Evolutionary conservation across 2,113 vertebrate genomes (phyloP).

Genomic region (Numida meleagris): DNA sequence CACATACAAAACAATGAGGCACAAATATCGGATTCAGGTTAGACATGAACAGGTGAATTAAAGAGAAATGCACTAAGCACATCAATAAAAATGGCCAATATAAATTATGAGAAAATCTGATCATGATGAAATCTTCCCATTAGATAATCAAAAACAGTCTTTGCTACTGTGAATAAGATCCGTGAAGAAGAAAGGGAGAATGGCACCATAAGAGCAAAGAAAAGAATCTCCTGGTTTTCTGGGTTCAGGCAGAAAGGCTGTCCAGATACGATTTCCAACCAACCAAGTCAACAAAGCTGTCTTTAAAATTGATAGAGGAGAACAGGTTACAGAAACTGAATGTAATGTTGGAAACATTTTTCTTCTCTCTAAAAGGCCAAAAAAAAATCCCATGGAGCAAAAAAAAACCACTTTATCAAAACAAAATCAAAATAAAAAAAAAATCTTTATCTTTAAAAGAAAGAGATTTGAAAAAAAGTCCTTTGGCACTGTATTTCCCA

Average conservation of each 20-base stretch:
- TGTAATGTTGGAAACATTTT: not conserved
- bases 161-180: not conserved
- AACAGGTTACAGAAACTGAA: not conserved
- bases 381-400: not conserved
- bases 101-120: not conserved
- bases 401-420: too few species aligned
- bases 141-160: not conserved
- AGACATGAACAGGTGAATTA: not conserved
- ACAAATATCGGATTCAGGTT: not conserved
- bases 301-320: not conserved
- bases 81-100: not conserved
- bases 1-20: not conserved
- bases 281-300: not conserved
- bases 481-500: not conserved
- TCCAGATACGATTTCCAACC: not conserved
- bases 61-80: not conserved
- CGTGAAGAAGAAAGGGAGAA: not conserved
- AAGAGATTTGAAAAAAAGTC: not conserved
- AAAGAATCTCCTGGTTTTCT: not conserved
- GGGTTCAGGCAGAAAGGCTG: not conserved
- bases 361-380: not conserved
- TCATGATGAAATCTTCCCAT: not conserved
- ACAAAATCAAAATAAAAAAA: too few species aligned
- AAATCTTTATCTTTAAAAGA: not conserved
- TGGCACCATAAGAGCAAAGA: not conserved